Evolutionary conservation across 2,888 invertebrate species (phyloP).

Genomic region (Gastrophysa polygoni): DNA sequence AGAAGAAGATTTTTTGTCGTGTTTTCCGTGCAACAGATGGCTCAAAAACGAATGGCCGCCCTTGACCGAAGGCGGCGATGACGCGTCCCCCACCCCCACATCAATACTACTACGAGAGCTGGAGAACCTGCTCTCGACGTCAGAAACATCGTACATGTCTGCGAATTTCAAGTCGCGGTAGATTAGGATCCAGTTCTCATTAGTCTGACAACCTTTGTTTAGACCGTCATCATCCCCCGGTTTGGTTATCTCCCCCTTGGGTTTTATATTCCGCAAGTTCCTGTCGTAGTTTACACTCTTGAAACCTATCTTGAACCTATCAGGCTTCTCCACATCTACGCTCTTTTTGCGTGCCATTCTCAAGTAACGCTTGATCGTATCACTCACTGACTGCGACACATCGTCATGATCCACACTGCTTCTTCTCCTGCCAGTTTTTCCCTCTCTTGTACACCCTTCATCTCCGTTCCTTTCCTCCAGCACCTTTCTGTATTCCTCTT

Average conservation of each 20-base stretch:
- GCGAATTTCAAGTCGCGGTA: conserved; percentile 61
- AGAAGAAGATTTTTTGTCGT: conserved; percentile 43
- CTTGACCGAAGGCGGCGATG: conserved; percentile 60
- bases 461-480: conserved; percentile 54
- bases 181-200: conserved; percentile 74
- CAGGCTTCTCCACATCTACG: conserved; percentile 79
- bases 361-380: conserved; percentile 84
- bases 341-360: conserved; percentile 89
- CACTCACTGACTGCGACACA: conserved; percentile 84
- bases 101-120: conserved; percentile 64
- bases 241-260: conserved; percentile 75
- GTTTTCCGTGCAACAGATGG: conserved; percentile 65
- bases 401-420: conserved; percentile 85
- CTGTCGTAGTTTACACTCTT: conserved; percentile 88
- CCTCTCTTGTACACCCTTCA: conserved; percentile 50
- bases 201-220: conserved; percentile 78
- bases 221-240: conserved; percentile 80
- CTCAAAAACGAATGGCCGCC: conserved; percentile 68
- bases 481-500: conserved; percentile 58
- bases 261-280: conserved; percentile 81
- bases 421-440: conserved; percentile 62
- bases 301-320: conserved; percentile 85
- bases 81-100: conserved; percentile 58
- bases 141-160: conserved; percentile 53
- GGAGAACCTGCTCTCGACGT: conserved; percentile 57